Conservation (phyloP, 2,797 vertebrate species). For the Varecia variegata region DNA sequence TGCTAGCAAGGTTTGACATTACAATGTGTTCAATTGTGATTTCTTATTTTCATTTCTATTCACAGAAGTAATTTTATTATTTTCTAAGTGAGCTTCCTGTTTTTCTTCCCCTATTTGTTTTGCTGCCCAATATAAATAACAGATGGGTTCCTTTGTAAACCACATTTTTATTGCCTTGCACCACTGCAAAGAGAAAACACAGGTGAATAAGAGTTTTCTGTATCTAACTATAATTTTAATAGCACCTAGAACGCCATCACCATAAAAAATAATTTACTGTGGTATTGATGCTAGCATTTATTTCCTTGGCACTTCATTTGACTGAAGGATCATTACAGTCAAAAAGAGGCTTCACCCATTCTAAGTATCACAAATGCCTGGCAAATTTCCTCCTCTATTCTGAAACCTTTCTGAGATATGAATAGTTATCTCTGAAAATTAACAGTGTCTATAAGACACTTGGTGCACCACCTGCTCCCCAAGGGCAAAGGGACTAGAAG, state of each 20-base stretch:
- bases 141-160: background rate
- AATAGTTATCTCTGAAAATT: background rate
- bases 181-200: background rate
- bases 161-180: conserved; percentile 35
- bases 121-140: conserved; percentile 50
- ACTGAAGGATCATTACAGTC: conserved; percentile 5
- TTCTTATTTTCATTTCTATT: conserved; percentile 52
- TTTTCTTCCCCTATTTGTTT: conserved; percentile 10
- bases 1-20: background rate
- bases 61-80: conserved; percentile 42
- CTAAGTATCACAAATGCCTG: conserved; percentile 21
- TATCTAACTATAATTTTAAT: conserved; percentile 57
- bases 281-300: conserved; percentile 37
- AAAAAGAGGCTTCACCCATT: background rate
- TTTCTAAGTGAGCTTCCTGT: conserved; percentile 42
- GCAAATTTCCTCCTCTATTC: background rate
- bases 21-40: background rate
- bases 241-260: conserved; percentile 27
- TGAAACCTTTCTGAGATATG: background rate
- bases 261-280: conserved; percentile 53
- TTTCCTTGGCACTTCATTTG: conserved; percentile 46
- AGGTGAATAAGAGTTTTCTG: conserved; percentile 43
- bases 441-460: background rate
- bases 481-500: background rate
- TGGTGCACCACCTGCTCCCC: background rate